phyloP scores from a whole-genome alignment of 2,797 vertebrate species.

The Bradypodion ventrale region DNA sequence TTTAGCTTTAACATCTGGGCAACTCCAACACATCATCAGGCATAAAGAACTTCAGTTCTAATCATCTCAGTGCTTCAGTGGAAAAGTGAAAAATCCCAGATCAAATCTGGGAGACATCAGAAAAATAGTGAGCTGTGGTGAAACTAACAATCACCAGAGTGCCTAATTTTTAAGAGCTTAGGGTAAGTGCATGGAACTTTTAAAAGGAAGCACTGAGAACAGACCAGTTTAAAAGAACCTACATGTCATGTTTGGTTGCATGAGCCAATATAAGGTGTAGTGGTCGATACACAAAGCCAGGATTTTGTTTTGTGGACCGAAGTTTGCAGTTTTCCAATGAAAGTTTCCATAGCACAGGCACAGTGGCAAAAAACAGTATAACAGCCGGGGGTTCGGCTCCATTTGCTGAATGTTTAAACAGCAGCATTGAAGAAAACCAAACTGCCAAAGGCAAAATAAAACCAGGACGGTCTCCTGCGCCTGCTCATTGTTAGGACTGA shows the following conservation, averaged over 20 bases:
- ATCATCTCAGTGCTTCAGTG: constrained; percentile 9
- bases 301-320: constrained; percentile 78
- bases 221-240: constrained; percentile 15
- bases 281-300: constrained; percentile 43
- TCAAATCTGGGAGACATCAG: neutral
- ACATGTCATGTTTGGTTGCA: constrained; percentile 51
- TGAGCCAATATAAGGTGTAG: constrained; percentile 27
- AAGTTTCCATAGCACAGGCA: constrained; percentile 87
- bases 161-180: neutral
- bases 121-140: neutral
- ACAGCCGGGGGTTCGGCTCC: constrained; percentile 80
- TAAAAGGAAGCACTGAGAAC: neutral
- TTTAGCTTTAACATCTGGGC: constrained; percentile 19
- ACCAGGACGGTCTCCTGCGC: neutral
- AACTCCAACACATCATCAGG: constrained; percentile 3
- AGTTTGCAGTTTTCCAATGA: constrained; percentile 79
- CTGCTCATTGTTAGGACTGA: neutral
- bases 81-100: neutral
- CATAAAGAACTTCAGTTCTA: neutral
- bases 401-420: constrained; percentile 76
- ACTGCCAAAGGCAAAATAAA: neutral
- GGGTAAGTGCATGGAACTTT: neutral
- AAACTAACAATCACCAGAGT: neutral
- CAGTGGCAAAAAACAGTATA: constrained; percentile 92
- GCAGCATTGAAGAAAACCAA: constrained; percentile 71